phyloP scores from a whole-genome alignment of 1,140 invertebrate species.

The Caerostris darwini region DNA sequence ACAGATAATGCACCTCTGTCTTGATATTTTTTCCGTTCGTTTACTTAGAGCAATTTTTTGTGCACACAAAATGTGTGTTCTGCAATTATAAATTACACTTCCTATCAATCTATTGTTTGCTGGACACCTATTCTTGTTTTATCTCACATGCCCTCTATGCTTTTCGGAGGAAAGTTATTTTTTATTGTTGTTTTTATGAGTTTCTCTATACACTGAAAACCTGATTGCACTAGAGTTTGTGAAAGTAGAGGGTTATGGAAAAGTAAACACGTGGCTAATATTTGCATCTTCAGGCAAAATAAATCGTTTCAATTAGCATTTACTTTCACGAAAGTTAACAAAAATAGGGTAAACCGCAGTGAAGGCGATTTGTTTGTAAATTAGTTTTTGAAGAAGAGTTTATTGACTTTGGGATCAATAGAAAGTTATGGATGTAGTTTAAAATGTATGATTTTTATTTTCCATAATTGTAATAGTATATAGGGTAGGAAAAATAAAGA shows the following conservation, averaged over 20 bases:
- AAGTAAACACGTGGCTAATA: background rate
- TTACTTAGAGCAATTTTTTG: conserved; percentile 30
- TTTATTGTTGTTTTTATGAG: background rate
- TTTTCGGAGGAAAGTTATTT: background rate
- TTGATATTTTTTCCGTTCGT: background rate
- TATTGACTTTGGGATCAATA: background rate
- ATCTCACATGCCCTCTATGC: background rate
- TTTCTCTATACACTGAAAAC: background rate
- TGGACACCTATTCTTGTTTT: background rate
- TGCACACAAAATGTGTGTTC: conserved; percentile 11
- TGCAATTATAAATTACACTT: conserved; percentile 47
- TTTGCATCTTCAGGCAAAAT: background rate
- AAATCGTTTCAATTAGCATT: conserved; percentile 37
- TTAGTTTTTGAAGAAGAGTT: background rate
- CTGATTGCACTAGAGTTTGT: background rate
- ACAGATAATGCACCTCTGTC: background rate
- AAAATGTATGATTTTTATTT: no score
- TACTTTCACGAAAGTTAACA: background rate
- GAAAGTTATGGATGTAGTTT: no score
- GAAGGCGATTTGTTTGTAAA: background rate
- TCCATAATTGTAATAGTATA: no score
- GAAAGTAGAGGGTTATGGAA: background rate
- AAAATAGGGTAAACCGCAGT: background rate
- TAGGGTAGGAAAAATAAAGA: no score
- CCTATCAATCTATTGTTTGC: background rate